These are phyloP conservation scores for Chelonia mydas DNA, from an alignment of 2,797 vertebrate species.

Conservation along the genomic window DNA sequence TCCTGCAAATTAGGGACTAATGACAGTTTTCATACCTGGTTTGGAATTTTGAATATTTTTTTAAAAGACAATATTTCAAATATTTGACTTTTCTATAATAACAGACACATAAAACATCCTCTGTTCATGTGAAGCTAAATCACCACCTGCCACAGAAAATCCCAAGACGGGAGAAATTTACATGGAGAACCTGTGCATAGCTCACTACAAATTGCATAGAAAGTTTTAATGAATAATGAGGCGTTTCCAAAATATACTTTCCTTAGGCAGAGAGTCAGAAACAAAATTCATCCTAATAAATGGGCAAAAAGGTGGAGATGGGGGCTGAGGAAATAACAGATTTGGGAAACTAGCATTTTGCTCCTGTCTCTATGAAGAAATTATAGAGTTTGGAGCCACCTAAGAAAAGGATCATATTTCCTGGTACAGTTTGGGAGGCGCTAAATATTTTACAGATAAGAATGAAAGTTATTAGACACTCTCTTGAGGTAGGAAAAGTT, in stretches of 20 bases:
- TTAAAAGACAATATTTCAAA: neutral
- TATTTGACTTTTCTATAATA: neutral
- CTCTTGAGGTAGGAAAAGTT: neutral
- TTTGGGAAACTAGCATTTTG: neutral
- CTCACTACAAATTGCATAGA: neutral
- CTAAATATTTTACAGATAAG: neutral
- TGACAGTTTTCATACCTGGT: neutral
- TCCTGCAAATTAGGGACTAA: conserved; percentile 29
- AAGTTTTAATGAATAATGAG: neutral
- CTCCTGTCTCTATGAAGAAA: neutral
- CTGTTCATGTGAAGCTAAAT: neutral
- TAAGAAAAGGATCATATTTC: neutral
- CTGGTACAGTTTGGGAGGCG: neutral
- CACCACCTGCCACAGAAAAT: neutral
- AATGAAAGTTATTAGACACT: neutral
- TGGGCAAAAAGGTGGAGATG: neutral
- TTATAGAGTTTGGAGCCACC: neutral
- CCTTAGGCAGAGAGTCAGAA: neutral
- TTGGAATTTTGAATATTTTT: conserved; percentile 5
- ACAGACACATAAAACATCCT: neutral
- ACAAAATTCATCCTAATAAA: neutral
- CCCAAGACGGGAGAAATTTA: neutral
- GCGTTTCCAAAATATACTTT: neutral
- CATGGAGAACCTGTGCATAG: neutral
- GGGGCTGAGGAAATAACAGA: neutral